Conservation (phyloP, 2,797 vertebrate genomes). For the Halcyon badia region DNA sequence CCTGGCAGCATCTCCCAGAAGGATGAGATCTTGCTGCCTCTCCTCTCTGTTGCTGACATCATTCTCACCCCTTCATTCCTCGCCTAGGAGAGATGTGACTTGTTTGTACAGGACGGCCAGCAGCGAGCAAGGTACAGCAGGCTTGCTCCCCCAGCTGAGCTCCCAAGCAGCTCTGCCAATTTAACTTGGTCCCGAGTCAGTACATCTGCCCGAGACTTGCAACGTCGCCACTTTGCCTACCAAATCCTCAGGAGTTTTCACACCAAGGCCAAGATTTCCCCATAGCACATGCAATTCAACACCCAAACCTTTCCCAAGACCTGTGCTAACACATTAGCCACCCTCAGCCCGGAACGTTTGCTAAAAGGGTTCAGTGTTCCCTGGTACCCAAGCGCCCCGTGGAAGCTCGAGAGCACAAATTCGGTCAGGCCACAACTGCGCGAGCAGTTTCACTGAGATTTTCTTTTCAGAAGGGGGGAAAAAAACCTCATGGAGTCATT, state of each 20-base stretch:
- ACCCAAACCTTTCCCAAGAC: background rate
- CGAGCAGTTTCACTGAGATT: background rate
- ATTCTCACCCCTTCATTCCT: background rate
- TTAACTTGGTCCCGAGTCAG: background rate
- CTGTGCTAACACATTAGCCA: background rate
- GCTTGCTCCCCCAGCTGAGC: background rate
- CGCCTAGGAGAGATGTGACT: background rate
- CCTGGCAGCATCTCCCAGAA: constrained; percentile 8
- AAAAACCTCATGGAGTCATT: background rate
- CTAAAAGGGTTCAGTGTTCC: constrained; percentile 3
- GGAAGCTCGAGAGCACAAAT: background rate
- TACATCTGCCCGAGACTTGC: background rate
- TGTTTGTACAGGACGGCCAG: background rate
- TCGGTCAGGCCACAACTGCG: constrained; percentile 14
- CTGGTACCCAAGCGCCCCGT: background rate
- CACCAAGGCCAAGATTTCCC: background rate
- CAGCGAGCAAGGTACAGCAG: background rate
- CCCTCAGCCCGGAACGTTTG: background rate
- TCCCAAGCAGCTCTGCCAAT: background rate
- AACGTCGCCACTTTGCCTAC: background rate
- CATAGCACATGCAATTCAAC: rapidly evolving
- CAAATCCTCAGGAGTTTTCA: background rate
- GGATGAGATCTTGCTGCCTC: background rate
- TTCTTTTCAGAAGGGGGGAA: background rate
- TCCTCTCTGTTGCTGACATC: background rate